These are phyloP conservation scores for Telenomus remus DNA, from an alignment of 1,140 invertebrate genomes.

Conservation along the genomic window DNA sequence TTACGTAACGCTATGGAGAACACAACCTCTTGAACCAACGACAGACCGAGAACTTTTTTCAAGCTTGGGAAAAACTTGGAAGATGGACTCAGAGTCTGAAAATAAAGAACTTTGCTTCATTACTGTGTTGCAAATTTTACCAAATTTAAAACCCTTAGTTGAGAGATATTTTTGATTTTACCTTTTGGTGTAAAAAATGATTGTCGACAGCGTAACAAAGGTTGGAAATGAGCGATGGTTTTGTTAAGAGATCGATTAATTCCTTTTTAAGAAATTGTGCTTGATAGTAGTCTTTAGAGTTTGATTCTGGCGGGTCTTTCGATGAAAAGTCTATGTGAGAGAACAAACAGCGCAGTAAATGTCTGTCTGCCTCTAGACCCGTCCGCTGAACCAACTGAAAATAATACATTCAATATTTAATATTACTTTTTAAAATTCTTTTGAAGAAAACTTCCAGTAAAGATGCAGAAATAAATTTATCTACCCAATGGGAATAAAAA, in stretches of 20 bases:
- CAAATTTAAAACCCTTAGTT: no score
- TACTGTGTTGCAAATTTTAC: no score
- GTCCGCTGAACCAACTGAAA: conserved; percentile 85
- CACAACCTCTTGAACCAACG: conserved; percentile 90
- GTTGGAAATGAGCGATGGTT: conserved; percentile 84
- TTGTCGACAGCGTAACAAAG: conserved; percentile 88
- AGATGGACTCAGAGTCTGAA: conserved; percentile 84
- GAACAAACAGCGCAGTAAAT: conserved; percentile 90
- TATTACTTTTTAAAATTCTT: no score
- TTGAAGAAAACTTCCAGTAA: no score
- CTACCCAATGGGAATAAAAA: no score
- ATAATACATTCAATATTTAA: neutral
- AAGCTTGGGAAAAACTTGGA: conserved; percentile 87
- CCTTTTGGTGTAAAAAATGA: conserved; percentile 79
- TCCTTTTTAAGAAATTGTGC: conserved; percentile 85
- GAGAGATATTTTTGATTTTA: conserved; percentile 59
- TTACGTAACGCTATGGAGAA: conserved; percentile 89
- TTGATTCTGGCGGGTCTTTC: conserved; percentile 74
- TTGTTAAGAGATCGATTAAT: conserved; percentile 82
- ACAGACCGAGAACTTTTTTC: conserved; percentile 88
- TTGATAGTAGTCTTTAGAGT: conserved; percentile 78
- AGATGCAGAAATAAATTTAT: no score
- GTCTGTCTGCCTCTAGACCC: conserved; percentile 91
- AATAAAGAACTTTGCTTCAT: conserved; percentile 35
- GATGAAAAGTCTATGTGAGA: conserved; percentile 82